These are phyloP conservation scores for Archips crataeganus DNA, from an alignment of 2,888 invertebrate species.

Conservation along the genomic window DNA sequence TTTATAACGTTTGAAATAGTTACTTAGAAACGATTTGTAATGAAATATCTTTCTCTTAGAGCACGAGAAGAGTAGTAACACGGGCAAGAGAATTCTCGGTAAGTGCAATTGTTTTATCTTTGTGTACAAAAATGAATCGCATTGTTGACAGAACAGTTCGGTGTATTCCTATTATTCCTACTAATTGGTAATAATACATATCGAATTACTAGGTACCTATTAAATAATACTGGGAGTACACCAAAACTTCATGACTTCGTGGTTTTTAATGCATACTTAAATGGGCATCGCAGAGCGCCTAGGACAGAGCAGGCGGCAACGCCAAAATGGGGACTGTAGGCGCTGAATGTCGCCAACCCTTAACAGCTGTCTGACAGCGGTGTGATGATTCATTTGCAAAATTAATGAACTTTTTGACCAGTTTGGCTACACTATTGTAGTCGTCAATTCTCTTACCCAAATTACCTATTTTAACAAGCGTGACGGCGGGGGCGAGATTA, in stretches of 20 bases:
- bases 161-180: too few relatives aligned
- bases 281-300: neutral
- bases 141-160: too few relatives aligned
- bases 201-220: too few relatives aligned
- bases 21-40: conserved; percentile 57
- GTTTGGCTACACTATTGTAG: neutral
- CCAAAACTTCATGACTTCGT: too few relatives aligned
- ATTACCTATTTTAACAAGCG: conserved; percentile 27
- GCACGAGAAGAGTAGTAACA: conserved; percentile 58
- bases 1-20: conserved; percentile 66
- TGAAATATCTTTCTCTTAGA: conserved; percentile 71
- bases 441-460: neutral
- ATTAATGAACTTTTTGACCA: too few relatives aligned
- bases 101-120: neutral
- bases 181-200: too few relatives aligned
- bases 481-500: conserved; percentile 72
- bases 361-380: neutral
- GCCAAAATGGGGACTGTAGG: neutral
- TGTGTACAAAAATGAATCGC: too few relatives aligned
- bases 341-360: neutral
- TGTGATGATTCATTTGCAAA: neutral
- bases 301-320: neutral
- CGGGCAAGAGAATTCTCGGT: conserved; percentile 74
- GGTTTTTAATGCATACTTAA: neutral
- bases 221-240: too few relatives aligned